Evolutionary conservation across 1,140 invertebrate species (phyloP), one percentile per base, ranked within the genome.

Genomic region (Diuraphis noxia): DNA sequence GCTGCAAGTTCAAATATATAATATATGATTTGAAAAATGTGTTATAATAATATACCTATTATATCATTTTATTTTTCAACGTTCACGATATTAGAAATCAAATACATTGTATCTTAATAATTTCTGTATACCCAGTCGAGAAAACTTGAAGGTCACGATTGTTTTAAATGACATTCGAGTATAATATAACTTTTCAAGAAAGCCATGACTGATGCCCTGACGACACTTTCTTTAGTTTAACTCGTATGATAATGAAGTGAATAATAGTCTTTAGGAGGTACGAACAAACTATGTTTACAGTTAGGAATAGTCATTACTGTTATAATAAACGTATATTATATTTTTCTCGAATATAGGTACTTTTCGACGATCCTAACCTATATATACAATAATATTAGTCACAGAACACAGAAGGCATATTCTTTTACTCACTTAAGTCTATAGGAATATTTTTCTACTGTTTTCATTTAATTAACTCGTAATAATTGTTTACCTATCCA

Each of bases 211-310:
- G 84, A n/a, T 72, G 56, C 19, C 38, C 25, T 38, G 79, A 86
- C 38, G 46, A 86, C 84, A 86, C 84, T 86, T 86, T 86, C 84
- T 86, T 52, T 36, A 49, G 43, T 86, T 40, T 13, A 86, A 86
- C 84, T 86, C 43, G 34, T 52, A 52, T 36, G 23, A 86, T 86
- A 52, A 36, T 52, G 43, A 52, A 46, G 84, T 86, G n/a, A 86
- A 86, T 52, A 86, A 86, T 86, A 86, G 84, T 49, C 84, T 52
- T 86, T 36, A 9, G 34, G 36, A 86, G 46, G 43, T n/a, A 49
- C 23, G 43, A 86, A 86, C 49, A 86, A 49, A 86, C 43, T 36
- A 23, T 36, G 19, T 86, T 36, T 49, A 88, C 86, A 63, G 49
- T 88, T 88, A 88, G 36, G 36, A 88, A 56, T 63, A 38, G 86